Base-by-base conservation (phyloP, 2,888 invertebrate genomes). In the Heteropelma amictum region DNA sequence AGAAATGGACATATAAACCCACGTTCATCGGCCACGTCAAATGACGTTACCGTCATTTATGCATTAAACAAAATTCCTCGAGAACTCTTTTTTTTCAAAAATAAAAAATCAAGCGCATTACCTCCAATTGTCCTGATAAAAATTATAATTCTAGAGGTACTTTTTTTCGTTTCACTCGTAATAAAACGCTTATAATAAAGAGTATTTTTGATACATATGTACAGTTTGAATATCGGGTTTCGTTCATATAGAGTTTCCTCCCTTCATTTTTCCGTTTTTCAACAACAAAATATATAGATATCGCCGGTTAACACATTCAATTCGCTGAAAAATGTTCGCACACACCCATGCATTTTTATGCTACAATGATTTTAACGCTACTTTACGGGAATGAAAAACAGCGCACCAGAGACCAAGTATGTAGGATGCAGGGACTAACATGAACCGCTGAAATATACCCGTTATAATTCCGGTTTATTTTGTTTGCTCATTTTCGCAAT, bases 131-230 rank as follows among this genome's bases (percentile, higher is more conserved):
- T n/a, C 54, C 45, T 38, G 60, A 33, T 42, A 60, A 35, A 45
- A 30, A 64, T 58, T n/a, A 53, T 58, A 35, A 60, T 26, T 58
- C 42, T 60, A 60, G 56, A 61, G 6, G 70, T 61, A 56, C 53
- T 65, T 54, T 54, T 67, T 54, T 58, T 63, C 35, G 67, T 72
- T 77, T 72, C 42, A 69, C 68, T 53, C 23, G 53, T 77, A 74
- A 68, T 74, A 71, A 74, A 77, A 63, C 65, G 63, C 61, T 67
- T 74, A 77, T 58, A 68, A 74, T 72, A 74, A 68, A 76, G 54
- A 53, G 74, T 71, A n/a, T n/a, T n/a, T 73, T 74, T 74, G 53
- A 67, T 77, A 77, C 77, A 77, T 77, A 74, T 77, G 64, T 74
- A 77, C 71, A 71, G 53, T 72, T 53, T 28, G 45, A 71, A 68